phyloP scores from a whole-genome alignment of 1,140 invertebrate genomes.

The Ceratina australensis region DNA sequence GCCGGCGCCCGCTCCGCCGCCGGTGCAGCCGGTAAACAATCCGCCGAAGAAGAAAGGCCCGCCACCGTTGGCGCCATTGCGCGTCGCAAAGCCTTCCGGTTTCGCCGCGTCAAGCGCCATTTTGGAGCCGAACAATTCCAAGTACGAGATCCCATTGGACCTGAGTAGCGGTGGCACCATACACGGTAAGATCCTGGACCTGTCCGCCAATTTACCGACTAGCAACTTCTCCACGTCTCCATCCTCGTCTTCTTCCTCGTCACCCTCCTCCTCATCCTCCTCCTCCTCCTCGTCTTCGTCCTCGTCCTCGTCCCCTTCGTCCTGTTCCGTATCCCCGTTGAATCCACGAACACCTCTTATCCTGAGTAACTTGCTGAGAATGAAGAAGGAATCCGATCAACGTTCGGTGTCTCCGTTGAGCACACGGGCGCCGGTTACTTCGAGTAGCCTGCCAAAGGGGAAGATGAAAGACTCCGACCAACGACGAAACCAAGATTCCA shows the following conservation, averaged over 20 bases:
- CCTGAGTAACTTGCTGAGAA: background rate
- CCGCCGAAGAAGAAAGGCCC: constrained; percentile 71
- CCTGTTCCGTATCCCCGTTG: constrained; percentile 10
- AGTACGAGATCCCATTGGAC: constrained; percentile 60
- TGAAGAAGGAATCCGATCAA: constrained; percentile 61
- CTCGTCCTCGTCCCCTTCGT: background rate
- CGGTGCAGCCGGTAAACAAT: background rate
- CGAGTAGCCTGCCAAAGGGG: constrained; percentile 9
- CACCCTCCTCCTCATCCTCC: constrained; percentile 31
- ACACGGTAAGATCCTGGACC: constrained; percentile 48
- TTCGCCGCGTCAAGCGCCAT: constrained; percentile 45
- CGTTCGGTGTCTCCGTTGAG: background rate
- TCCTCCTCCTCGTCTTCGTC: constrained; percentile 14
- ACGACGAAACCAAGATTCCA: constrained; percentile 59
- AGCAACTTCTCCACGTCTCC: constrained; percentile 12
- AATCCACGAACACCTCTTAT: background rate
- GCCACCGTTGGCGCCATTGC: constrained; percentile 73
- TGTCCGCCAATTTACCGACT: constrained; percentile 45
- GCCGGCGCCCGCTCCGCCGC: background rate
- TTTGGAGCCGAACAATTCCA: constrained; percentile 36
- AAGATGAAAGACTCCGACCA: constrained; percentile 64
- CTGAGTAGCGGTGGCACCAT: constrained; percentile 55
- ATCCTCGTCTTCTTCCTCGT: constrained; percentile 21
- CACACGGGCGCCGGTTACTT: background rate
- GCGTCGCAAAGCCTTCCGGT: constrained; percentile 61